A percentile compares a stretch with the other conserved stretches of the same genome.
These are phyloP conservation scores for Condylostylus longicornis DNA, from an alignment of 1,140 invertebrate genomes.

Conservation along the genomic window DNA sequence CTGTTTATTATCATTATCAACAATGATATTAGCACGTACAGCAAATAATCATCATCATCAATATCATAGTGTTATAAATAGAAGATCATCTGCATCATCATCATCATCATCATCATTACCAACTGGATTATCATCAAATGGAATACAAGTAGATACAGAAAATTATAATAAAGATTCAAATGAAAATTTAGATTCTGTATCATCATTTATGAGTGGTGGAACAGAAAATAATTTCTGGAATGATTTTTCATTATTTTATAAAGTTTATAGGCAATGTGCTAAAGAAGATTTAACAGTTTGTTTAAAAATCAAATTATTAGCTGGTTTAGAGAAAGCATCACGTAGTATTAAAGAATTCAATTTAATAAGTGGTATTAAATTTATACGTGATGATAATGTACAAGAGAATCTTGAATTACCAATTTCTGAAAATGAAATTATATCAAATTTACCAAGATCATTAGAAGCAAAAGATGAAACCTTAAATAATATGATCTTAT, in stretches of 20 bases:
- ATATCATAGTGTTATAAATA: too few relatives aligned
- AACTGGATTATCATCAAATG: too few relatives aligned
- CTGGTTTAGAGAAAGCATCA: conserved; percentile 52
- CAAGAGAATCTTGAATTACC: conserved; percentile 14
- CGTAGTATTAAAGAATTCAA: conserved; percentile 43
- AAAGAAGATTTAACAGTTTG: conserved; percentile 52
- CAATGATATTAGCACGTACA: too few relatives aligned
- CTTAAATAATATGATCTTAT: conserved; percentile 55
- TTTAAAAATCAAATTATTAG: conserved; percentile 57
- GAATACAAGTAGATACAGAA: too few relatives aligned
- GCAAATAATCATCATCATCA: too few relatives aligned
- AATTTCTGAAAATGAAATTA: conserved; percentile 39
- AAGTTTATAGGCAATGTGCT: conserved; percentile 58
- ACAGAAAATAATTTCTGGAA: conserved; percentile 16
- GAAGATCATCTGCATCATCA: too few relatives aligned
- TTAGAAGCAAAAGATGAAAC: conserved; percentile 53
- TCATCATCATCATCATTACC: too few relatives aligned
- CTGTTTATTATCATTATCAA: too few relatives aligned
- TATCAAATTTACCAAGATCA: conserved; percentile 50
- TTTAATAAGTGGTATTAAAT: conserved; percentile 52
- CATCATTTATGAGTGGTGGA: background rate
- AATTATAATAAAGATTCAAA: too few relatives aligned
- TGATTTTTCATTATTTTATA: conserved; percentile 24
- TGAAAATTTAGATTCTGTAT: conserved; percentile 1
- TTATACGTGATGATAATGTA: conserved; percentile 43